phyloP scores from a whole-genome alignment of 2,888 invertebrate genomes.

The Drosophila incognita region DNA sequence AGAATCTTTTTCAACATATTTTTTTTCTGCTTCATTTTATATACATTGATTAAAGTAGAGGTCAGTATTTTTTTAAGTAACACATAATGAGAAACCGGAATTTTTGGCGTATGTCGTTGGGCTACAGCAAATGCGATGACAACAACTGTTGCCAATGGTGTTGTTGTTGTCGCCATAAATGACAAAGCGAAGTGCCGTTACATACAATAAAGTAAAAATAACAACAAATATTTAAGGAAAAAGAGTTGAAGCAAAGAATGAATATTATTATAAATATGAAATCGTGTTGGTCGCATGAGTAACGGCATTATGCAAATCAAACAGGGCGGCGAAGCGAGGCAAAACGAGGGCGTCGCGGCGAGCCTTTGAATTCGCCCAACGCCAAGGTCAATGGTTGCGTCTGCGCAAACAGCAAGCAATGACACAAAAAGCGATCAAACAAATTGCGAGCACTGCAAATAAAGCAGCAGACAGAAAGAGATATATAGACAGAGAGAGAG shows the following conservation, averaged over 20 bases:
- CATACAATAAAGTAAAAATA: slow-evolving; percentile 58
- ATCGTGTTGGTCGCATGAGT: slow-evolving; percentile 54
- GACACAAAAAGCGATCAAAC: slow-evolving; percentile 25
- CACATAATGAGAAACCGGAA: slow-evolving; percentile 74
- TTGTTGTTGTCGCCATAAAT: slow-evolving; percentile 43
- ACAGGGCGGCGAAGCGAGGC: slow-evolving; percentile 25
- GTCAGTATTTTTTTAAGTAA: slow-evolving; percentile 55
- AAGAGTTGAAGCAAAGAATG: slow-evolving; percentile 55
- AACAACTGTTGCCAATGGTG: slow-evolving; percentile 33
- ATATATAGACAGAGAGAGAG: not conserved
- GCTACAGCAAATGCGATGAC: slow-evolving; percentile 33
- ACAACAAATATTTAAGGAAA: slow-evolving; percentile 20
- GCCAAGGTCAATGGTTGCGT: slow-evolving; percentile 74
- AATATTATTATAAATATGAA: slow-evolving; percentile 24
- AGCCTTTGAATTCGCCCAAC: slow-evolving; percentile 60
- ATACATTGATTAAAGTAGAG: slow-evolving; percentile 61
- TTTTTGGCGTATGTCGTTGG: slow-evolving; percentile 39
- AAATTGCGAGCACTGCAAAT: slow-evolving; percentile 37
- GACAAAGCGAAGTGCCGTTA: slow-evolving; percentile 72
- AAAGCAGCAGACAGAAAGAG: slow-evolving; percentile 21
- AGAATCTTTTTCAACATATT: slow-evolving; percentile 10
- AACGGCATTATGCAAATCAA: slow-evolving; percentile 66
- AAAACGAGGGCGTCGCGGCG: slow-evolving; percentile 54
- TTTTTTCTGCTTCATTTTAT: slow-evolving; percentile 20
- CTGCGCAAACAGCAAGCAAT: slow-evolving; percentile 59